Percentiles rank a stretch among this genome's conserved stretches.
Conservation (phyloP, 1,140 invertebrate species). For the Zaprionus kolodkinae region DNA sequence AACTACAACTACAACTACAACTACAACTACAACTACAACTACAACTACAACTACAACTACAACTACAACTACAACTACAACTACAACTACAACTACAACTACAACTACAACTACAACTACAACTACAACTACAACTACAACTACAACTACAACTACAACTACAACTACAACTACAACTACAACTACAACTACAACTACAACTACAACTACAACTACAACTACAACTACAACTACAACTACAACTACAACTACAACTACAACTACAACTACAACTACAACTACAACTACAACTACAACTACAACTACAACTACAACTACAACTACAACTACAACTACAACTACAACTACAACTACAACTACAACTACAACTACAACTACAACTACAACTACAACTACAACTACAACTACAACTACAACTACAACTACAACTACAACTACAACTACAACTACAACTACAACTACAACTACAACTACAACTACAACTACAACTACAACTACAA, state of each 20-base stretch:
- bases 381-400: no score
- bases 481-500: not conserved
- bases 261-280: constrained; percentile 1
- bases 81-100: constrained; percentile 4
- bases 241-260: not conserved
- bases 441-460: constrained; percentile 8
- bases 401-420: no score
- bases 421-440: not conserved
- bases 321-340: not conserved
- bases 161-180: constrained; percentile 1
- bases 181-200: not conserved
- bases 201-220: not conserved
- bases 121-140: not conserved
- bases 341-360: no score
- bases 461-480: constrained; percentile 20
- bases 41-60: constrained; percentile 2
- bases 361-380: no score
- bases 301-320: not conserved
- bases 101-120: constrained; percentile 4
- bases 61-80: constrained; percentile 5
- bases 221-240: constrained; percentile 1
- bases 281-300: constrained; percentile 1
- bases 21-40: constrained; percentile 4
- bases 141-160: constrained; percentile 1
- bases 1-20: constrained; percentile 4